Evolutionary conservation across 2,797 vertebrate genomes (phyloP), one percentile per base, ranked within the genome.

Genomic region (Poeciliopsis infans): DNA sequence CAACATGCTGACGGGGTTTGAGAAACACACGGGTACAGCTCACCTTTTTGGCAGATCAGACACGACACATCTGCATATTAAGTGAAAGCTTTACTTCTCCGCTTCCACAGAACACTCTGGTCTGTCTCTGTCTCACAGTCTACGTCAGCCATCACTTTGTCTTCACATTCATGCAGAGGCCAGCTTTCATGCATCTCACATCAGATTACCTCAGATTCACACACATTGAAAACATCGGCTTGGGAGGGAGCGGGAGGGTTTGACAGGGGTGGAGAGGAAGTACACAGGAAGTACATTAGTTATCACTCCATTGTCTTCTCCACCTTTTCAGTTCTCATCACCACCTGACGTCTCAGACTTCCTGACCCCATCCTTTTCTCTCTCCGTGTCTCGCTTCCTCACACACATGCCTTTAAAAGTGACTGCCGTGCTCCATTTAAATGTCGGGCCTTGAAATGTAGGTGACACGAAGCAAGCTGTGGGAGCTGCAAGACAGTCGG

Each of bases 251-350:
- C 23, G 1, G 83, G 80, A 78, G 82, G 83, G 83, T 72, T 92
- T 95, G 96, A 97, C 97, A 97, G 96, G 91, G 61, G 90, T 93
- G 94, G 92, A 61, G 94, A 94, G 94, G 87, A 95, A 96, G 96
- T 96, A 97, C 97, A 97, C 96, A 97, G 95, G 95, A 97, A 97
- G 94, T 96, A 96, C 98, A 97, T 98, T 98, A 98, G 97, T 94
- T 95, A 97, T 97, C 96, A 92, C 95, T 95, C 96, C 96, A 95
- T 94, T 86, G 95, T 97, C 96, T 91, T 93, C 93, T 94, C 91
- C 92, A 95, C 91, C 92, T 89, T 94, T 96, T 96, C 95, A 94
- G 84, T 95, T 96, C 94, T 87, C 88, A 95, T 96, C 93, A 95
- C 85, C 88, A 77, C 85, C 91, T 91, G 88, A 89, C 87, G 83